Conservation (phyloP, 1,140 invertebrate genomes). For the Calephelis virginiensis region DNA sequence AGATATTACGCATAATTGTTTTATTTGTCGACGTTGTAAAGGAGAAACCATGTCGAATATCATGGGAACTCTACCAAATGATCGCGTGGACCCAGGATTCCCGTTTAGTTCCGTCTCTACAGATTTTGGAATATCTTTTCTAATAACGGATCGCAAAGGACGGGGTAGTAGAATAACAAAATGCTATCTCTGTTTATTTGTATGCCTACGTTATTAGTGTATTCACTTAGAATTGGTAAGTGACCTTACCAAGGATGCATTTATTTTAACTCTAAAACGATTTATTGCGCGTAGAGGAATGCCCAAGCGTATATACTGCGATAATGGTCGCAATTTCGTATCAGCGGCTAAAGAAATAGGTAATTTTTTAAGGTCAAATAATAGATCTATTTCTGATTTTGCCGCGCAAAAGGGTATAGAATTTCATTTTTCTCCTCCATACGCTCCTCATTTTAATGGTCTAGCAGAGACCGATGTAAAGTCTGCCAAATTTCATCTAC, state of each 20-base stretch:
- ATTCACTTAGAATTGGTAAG: slow-evolving; percentile 34
- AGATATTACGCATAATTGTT: slow-evolving; percentile 12
- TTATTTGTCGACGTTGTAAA: slow-evolving; percentile 9
- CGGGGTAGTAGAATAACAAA: slow-evolving; percentile 33
- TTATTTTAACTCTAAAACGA: slow-evolving; percentile 29
- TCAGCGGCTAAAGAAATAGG: slow-evolving; percentile 22
- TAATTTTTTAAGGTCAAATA: slow-evolving; percentile 24
- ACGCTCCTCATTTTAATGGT: slow-evolving; percentile 26
- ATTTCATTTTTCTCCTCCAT: slow-evolving; percentile 22
- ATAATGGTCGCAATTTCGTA: slow-evolving; percentile 27
- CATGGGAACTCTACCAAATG: slow-evolving; percentile 28
- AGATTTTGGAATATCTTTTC: slow-evolving; percentile 38
- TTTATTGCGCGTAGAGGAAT: slow-evolving; percentile 27
- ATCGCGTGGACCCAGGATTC: slow-evolving; percentile 23
- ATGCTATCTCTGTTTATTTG: slow-evolving; percentile 37
- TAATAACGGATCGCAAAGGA: slow-evolving; percentile 35
- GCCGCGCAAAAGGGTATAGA: slow-evolving; percentile 18
- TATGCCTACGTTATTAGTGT: slow-evolving; percentile 37
- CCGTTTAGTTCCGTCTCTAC: slow-evolving; percentile 29
- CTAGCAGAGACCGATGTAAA: slow-evolving; percentile 21
- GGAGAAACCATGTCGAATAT: slow-evolving; percentile 10
- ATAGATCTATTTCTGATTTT: slow-evolving; percentile 20
- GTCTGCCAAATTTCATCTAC: slow-evolving; percentile 22
- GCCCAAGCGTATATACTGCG: slow-evolving; percentile 23
- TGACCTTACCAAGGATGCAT: slow-evolving; percentile 36